Percentiles rank a stretch among this genome's conserved stretches.
phyloP scores from a whole-genome alignment of 1,140 invertebrate genomes.

The Diprion similis region DNA sequence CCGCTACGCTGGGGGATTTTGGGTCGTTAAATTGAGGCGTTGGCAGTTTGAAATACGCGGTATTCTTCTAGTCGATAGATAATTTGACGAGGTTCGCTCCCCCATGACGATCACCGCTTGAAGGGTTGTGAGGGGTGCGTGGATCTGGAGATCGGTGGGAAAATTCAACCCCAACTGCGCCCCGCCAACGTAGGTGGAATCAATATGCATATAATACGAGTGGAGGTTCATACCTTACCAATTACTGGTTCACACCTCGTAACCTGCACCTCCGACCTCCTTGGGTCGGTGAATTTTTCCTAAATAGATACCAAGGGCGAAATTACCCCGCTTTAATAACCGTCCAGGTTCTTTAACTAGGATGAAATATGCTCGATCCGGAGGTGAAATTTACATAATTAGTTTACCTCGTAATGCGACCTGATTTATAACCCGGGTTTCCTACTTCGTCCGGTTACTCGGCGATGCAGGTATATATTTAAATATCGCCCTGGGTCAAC shows the following conservation, averaged over 20 bases:
- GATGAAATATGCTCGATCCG: background rate
- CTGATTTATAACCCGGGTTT: constrained; percentile 3
- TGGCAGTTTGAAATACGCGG: background rate
- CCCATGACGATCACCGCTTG: background rate
- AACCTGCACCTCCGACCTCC: too few relatives aligned
- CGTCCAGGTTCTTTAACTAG: background rate
- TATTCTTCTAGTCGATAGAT: background rate
- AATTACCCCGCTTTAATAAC: background rate
- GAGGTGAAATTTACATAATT: constrained; percentile 31
- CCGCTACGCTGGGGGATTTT: background rate
- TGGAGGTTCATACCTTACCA: too few relatives aligned
- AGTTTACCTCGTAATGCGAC: constrained; percentile 11
- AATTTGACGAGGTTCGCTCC: background rate
- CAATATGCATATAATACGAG: too few relatives aligned
- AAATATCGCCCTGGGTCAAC: constrained; percentile 39
- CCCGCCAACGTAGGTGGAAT: too few relatives aligned
- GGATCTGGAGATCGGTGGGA: background rate
- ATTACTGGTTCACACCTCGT: too few relatives aligned
- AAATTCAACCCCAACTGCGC: background rate
- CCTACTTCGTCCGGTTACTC: background rate
- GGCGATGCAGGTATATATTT: constrained; percentile 31
- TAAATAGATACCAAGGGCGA: too few relatives aligned
- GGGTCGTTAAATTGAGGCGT: background rate
- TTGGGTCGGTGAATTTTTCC: too few relatives aligned
- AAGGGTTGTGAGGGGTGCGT: background rate